Conservation (phyloP, 2,113 vertebrate genomes). For the Marcusenius ussheri region DNA sequence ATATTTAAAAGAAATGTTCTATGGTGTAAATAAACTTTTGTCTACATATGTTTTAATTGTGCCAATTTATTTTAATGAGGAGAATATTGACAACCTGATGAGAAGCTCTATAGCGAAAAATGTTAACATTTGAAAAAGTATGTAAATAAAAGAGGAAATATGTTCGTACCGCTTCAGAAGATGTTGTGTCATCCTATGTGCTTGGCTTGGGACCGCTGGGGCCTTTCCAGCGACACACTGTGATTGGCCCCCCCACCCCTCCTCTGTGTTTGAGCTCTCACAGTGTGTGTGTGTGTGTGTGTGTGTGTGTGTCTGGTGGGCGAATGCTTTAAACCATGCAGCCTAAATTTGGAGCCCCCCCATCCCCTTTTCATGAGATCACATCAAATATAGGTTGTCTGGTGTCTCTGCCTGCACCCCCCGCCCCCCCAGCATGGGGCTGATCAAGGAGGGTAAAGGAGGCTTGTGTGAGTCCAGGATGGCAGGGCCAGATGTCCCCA, state of each 20-base stretch:
- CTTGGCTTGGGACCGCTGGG: constrained; percentile 20
- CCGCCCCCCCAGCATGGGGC: not conserved
- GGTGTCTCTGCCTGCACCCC: not conserved
- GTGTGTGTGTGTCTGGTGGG: not conserved
- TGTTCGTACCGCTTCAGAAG: constrained; percentile 74
- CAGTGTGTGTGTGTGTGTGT: not conserved
- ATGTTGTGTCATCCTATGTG: constrained; percentile 60
- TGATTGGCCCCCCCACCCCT: not conserved
- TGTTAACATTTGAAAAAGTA: constrained; percentile 75
- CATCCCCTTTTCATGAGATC: not conserved
- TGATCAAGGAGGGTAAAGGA: not conserved
- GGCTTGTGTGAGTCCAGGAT: not conserved
- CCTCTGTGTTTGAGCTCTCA: not conserved
- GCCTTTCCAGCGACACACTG: not conserved
- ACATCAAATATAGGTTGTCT: not conserved
- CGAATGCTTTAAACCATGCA: not conserved
- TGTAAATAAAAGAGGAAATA: constrained; percentile 81
- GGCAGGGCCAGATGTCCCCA: not conserved
- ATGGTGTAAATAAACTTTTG: constrained; percentile 99
- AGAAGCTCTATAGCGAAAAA: constrained; percentile 66
- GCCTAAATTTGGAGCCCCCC: not conserved
- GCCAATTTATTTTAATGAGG: constrained; percentile 87
- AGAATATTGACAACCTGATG: constrained; percentile 65
- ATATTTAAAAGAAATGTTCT: constrained; percentile 99
- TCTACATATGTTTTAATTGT: constrained; percentile 99